Evolutionary conservation across 2,797 vertebrate genomes (phyloP).

Genomic region (Zenarchopterus dispar): DNA sequence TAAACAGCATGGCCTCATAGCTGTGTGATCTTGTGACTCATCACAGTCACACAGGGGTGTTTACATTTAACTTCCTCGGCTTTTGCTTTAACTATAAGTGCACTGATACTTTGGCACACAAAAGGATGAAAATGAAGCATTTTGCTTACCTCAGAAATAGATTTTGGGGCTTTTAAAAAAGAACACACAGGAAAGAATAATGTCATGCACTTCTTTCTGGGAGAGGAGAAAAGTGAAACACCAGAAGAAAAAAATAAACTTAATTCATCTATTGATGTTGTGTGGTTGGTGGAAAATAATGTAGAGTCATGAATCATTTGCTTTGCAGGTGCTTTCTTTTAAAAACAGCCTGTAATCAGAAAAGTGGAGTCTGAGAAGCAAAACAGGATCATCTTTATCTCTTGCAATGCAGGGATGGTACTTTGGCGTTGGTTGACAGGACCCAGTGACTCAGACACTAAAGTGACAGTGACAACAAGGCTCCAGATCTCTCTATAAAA

Average conservation of each 20-base stretch:
- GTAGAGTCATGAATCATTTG: conserved; percentile 7
- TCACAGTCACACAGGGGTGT: conserved; percentile 65
- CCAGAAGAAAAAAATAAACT: neutral
- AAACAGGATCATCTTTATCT: conserved; percentile 57
- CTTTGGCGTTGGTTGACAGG: conserved; percentile 57
- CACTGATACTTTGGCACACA: conserved; percentile 23
- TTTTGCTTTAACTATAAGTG: conserved; percentile 44
- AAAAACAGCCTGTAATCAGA: conserved; percentile 29
- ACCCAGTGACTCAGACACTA: conserved; percentile 60
- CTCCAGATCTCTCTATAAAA: conserved; percentile 48
- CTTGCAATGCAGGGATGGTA: conserved; percentile 45
- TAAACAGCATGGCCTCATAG: conserved; percentile 75
- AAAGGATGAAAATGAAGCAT: too few species aligned
- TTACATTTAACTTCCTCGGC: conserved; percentile 72
- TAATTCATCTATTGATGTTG: conserved; percentile 2
- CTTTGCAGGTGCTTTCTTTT: conserved; percentile 41
- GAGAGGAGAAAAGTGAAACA: neutral
- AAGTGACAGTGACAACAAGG: conserved; percentile 62
- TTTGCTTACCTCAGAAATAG: too few species aligned
- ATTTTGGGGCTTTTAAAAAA: conserved; percentile 71
- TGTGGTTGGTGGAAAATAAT: neutral
- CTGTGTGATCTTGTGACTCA: conserved; percentile 78
- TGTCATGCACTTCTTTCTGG: conserved; percentile 51
- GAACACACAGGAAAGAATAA: conserved; percentile 62
- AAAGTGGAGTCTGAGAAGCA: conserved; percentile 42